phyloP scores from a whole-genome alignment of 2,888 invertebrate genomes.

The Ephialtes manifestator region DNA sequence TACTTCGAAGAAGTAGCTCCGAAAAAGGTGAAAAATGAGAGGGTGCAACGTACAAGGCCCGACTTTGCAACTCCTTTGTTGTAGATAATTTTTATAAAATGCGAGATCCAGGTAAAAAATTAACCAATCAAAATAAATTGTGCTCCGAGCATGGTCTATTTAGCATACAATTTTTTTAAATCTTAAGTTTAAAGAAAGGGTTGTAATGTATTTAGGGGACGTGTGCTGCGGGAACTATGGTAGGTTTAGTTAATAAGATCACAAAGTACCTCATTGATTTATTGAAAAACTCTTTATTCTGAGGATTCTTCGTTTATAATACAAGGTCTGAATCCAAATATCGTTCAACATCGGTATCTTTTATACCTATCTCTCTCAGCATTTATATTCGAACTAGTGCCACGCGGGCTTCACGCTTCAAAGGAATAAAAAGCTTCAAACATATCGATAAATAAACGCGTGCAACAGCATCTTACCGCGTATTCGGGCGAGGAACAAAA shows the following conservation, averaged over 20 bases:
- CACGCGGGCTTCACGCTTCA: not conserved
- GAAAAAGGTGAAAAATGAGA: too few species aligned
- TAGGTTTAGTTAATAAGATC: not conserved
- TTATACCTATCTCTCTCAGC: slow-evolving; percentile 18
- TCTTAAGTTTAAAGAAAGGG: not conserved
- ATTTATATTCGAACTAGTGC: slow-evolving; percentile 1
- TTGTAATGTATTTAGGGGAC: not conserved
- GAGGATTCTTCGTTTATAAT: slow-evolving; percentile 60
- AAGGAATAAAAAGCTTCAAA: slow-evolving; percentile 2
- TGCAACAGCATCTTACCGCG: slow-evolving; percentile 3
- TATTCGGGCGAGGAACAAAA: not conserved
- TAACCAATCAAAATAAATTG: too few species aligned
- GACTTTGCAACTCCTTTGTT: too few species aligned
- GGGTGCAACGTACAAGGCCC: too few species aligned
- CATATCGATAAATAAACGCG: slow-evolving; percentile 3
- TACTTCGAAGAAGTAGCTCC: too few species aligned
- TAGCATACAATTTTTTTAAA: too few species aligned
- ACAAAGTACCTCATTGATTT: slow-evolving; percentile 7
- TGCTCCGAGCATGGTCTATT: too few species aligned
- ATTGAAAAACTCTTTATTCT: slow-evolving; percentile 64
- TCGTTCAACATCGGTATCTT: slow-evolving; percentile 48
- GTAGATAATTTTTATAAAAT: too few species aligned
- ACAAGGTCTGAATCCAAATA: slow-evolving; percentile 56
- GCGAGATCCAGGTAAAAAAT: too few species aligned
- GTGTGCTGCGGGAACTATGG: not conserved